A percentile compares a stretch with the other conserved stretches of the same genome.
Evolutionary conservation across 1,140 invertebrate genomes (phyloP).

Genomic region (Rhynchophorus ferrugineus): DNA sequence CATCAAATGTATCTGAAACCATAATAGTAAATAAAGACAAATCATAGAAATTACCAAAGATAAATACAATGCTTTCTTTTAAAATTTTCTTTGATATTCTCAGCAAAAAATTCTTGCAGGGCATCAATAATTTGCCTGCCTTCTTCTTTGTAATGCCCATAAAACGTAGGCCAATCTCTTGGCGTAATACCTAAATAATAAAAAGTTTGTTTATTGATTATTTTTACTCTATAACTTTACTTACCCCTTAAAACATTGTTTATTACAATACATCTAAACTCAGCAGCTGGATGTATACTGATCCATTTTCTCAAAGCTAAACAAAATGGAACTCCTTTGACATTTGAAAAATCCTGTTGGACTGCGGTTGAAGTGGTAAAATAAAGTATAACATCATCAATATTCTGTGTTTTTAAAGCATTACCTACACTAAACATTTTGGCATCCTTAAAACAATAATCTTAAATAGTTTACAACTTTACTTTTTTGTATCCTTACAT

Average conservation of each 20-base stretch:
- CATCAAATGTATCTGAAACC: conserved; percentile 35
- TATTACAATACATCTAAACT: conserved; percentile 37
- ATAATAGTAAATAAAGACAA: conserved; percentile 5
- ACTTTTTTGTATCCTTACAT: conserved; percentile 1
- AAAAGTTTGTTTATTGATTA: not conserved
- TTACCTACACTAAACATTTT: conserved; percentile 36
- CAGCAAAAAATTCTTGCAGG: conserved; percentile 31
- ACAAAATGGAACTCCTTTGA: conserved; percentile 31
- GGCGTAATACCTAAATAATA: conserved; percentile 29
- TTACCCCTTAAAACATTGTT: conserved; percentile 34
- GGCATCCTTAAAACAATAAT: conserved; percentile 30
- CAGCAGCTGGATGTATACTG: conserved; percentile 36
- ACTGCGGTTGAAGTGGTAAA: conserved; percentile 32
- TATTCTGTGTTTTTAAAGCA: conserved; percentile 31
- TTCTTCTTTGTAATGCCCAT: conserved; percentile 35
- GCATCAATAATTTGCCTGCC: conserved; percentile 32
- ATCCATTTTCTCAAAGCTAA: conserved; percentile 34
- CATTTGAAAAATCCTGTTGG: conserved; percentile 32
- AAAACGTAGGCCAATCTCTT: conserved; percentile 38
- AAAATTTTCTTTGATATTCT: conserved; percentile 30
- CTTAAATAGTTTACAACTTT: conserved; percentile 4
- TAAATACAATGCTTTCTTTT: conserved; percentile 29
- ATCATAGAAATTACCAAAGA: not conserved
- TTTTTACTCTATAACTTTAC: not conserved
- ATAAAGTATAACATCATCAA: conserved; percentile 33